Conservation (phyloP, 2,888 invertebrate genomes). For the Neoitamus cyanurus region DNA sequence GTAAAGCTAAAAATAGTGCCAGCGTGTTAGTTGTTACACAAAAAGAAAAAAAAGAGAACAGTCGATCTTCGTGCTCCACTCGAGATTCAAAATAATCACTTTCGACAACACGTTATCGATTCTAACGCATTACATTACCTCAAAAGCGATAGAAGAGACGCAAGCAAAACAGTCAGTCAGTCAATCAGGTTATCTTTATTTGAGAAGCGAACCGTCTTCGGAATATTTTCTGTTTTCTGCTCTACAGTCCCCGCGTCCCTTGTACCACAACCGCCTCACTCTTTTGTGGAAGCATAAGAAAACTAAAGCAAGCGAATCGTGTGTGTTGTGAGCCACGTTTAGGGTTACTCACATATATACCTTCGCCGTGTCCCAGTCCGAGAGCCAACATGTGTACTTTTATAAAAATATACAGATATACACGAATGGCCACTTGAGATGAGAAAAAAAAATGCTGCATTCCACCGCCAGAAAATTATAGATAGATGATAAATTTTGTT, state of each 20-base stretch:
- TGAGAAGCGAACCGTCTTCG: not conserved
- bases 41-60: not conserved
- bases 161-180: not conserved
- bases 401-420: not conserved
- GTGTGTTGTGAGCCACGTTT: not conserved
- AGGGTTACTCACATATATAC: not conserved
- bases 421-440: not conserved
- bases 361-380: not conserved
- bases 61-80: not conserved
- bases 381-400: not conserved
- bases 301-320: not conserved
- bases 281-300: not conserved
- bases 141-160: not conserved
- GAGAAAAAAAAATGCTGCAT: not conserved
- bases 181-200: constrained; percentile 1
- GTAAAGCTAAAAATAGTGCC: not conserved
- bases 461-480: not conserved
- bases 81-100: not conserved
- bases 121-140: not conserved
- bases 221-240: not conserved
- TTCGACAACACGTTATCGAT: not conserved
- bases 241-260: not conserved
- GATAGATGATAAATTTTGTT: not conserved
- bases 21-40: not conserved
- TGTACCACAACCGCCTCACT: not conserved